Conservation (phyloP, 2,797 vertebrate genomes). For the Gobio occitaniae region DNA sequence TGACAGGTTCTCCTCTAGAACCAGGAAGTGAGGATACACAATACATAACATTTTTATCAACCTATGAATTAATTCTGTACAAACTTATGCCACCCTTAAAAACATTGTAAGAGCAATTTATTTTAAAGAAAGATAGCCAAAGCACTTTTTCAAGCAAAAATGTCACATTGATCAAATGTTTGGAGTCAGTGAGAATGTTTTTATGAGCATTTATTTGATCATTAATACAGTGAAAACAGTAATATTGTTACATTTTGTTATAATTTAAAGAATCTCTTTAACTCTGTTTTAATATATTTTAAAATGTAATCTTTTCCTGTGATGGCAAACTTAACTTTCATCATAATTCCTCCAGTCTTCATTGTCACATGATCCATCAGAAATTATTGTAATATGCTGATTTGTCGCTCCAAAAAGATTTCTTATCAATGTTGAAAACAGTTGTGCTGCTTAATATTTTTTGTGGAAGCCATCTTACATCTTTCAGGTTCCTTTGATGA, state of each 20-base stretch:
- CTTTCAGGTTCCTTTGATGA: no score
- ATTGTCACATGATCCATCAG: background rate
- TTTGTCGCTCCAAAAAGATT: background rate
- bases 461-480: no score
- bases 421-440: background rate
- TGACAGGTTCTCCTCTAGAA: slow-evolving; percentile 75
- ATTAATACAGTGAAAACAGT: background rate
- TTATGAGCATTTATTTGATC: background rate
- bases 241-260: background rate
- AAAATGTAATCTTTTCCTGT: background rate
- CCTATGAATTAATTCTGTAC: background rate
- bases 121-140: background rate
- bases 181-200: background rate
- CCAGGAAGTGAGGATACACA: slow-evolving; percentile 70
- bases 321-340: no score
- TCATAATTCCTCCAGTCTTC: no score
- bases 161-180: background rate
- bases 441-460: no score
- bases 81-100: background rate
- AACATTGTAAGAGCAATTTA: background rate
- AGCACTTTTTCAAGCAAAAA: background rate
- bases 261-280: background rate
- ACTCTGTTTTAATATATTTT: background rate
- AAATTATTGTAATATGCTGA: background rate
- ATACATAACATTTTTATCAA: background rate